phyloP scores from a whole-genome alignment of 2,888 invertebrate genomes.

The Cremastobaeus sp. region DNA sequence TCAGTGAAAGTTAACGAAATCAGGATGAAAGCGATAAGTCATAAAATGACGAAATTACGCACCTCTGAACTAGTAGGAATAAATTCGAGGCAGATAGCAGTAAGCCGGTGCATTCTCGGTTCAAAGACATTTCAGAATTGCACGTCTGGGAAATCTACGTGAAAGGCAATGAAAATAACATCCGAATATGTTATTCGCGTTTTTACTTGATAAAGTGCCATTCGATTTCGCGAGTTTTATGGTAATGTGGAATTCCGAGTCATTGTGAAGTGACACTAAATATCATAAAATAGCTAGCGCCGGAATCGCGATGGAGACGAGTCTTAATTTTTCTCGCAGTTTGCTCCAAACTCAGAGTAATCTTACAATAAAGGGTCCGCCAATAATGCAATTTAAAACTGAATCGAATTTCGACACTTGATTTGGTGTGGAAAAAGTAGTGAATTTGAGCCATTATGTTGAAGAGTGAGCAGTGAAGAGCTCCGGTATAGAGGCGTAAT shows the following conservation, averaged over 20 bases:
- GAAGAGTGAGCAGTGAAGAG: no score
- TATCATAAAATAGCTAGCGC: no score
- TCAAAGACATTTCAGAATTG: constrained; percentile 62
- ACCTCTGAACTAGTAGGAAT: constrained; percentile 28
- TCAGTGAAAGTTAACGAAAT: constrained; percentile 27
- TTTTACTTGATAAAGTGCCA: constrained; percentile 32
- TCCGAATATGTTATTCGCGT: constrained; percentile 51
- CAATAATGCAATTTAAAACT: no score
- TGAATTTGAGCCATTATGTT: no score
- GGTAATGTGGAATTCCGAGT: constrained; percentile 2
- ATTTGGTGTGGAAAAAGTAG: no score
- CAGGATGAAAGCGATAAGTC: constrained; percentile 37
- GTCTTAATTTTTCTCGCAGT: no score
- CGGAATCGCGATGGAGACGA: no score
- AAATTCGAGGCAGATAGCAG: constrained; percentile 38
- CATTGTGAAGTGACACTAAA: no score
- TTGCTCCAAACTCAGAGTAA: no score
- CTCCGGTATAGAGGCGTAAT: constrained; percentile 1
- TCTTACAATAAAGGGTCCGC: no score
- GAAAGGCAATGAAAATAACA: constrained; percentile 53
- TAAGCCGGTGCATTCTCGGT: constrained; percentile 49
- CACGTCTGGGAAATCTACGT: constrained; percentile 64
- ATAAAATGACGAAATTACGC: constrained; percentile 54
- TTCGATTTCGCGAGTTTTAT: constrained; percentile 2
- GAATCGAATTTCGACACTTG: no score